A percentile compares a stretch with the other conserved stretches of the same genome.
Conservation (phyloP, 2,797 vertebrate species). For the Mionectes olivaceus region DNA sequence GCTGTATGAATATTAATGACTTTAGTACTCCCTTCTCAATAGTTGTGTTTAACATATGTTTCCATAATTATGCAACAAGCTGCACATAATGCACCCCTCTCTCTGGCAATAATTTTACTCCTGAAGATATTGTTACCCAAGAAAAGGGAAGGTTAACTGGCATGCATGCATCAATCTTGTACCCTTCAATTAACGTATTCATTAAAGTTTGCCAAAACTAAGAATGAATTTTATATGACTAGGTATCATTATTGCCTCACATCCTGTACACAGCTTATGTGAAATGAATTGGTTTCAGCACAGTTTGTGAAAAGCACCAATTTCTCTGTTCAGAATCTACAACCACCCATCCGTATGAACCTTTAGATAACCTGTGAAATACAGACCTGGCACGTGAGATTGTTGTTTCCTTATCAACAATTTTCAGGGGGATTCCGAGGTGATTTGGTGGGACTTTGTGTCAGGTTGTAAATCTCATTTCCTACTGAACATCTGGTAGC, state of each 20-base stretch:
- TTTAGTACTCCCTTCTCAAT: conserved; percentile 14
- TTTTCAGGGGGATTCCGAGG: not conserved
- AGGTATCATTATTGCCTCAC: not conserved
- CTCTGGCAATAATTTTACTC: not conserved
- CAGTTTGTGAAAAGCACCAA: not conserved
- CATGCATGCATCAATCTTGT: not conserved
- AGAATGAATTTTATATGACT: not conserved
- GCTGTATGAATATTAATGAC: conserved; percentile 52
- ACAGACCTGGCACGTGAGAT: not conserved
- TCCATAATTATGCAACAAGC: conserved; percentile 27
- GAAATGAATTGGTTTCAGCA: conserved; percentile 19
- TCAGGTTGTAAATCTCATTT: not conserved
- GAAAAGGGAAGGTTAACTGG: conserved; percentile 7
- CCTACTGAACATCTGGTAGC: not conserved
- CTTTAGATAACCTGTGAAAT: not conserved
- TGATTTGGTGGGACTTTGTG: not conserved
- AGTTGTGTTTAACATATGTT: conserved; percentile 48
- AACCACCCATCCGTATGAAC: not conserved
- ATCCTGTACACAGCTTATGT: not conserved
- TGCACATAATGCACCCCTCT: conserved; percentile 15
- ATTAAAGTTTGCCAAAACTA: not conserved
- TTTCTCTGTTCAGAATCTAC: not conserved
- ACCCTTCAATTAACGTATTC: not conserved
- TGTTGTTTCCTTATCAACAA: not conserved
- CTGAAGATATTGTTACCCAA: not conserved